Evolutionary conservation across 2,888 invertebrate genomes (phyloP).

Genomic region (Folsomia candida): DNA sequence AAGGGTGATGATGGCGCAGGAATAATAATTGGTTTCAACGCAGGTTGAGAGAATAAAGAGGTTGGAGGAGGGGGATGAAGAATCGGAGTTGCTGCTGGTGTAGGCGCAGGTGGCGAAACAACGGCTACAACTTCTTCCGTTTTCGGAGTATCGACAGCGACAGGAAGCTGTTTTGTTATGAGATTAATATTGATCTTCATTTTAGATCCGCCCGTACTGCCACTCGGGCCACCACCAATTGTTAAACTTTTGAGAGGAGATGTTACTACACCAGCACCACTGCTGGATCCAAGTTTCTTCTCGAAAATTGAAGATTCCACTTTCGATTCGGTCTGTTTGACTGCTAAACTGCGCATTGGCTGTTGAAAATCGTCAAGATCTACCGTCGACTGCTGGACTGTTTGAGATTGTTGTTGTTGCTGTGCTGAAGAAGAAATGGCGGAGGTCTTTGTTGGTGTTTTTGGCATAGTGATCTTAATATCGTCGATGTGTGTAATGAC

Average conservation of each 20-base stretch:
- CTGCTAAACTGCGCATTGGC: neutral
- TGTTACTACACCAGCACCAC: neutral
- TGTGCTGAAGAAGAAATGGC: neutral
- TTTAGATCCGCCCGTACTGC: constrained; percentile 18
- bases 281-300: neutral
- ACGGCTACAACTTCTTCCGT: neutral
- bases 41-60: constrained; percentile 13
- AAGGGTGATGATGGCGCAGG: neutral
- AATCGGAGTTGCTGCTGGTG: neutral
- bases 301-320: neutral
- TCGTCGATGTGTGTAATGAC: neutral
- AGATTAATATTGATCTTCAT: constrained; percentile 48
- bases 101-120: neutral
- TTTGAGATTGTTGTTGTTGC: neutral
- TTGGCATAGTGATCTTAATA: neutral
- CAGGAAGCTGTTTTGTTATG: constrained; percentile 34
- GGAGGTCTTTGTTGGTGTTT: neutral
- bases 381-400: too few relatives aligned
- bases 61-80: neutral
- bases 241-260: neutral
- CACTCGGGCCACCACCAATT: neutral
- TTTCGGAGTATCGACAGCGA: neutral
- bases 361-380: neutral
- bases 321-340: neutral
- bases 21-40: constrained; percentile 14